Conservation (phyloP, 2,113 vertebrate genomes). For the Takifugu bimaculatus region DNA sequence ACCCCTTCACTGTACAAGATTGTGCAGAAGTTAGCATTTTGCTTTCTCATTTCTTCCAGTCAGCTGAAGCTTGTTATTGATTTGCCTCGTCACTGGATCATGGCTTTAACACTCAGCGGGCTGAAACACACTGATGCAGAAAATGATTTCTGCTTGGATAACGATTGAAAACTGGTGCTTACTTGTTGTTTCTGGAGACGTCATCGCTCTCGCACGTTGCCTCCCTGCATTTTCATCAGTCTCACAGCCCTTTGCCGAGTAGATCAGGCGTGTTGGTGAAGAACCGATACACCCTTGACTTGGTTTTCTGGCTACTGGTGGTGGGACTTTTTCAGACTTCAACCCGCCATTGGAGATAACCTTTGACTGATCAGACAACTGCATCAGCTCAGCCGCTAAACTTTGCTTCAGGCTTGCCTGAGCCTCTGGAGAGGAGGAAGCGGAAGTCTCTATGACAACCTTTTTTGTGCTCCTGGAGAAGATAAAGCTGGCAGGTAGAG, state of each 20-base stretch:
- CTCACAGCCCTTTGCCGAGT: conserved; percentile 20
- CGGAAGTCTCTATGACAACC: conserved; percentile 79
- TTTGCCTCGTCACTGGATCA: conserved; percentile 10
- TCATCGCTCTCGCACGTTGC: conserved; percentile 53
- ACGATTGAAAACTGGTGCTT: not conserved
- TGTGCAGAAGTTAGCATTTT: conserved; percentile 26
- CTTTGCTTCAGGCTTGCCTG: conserved; percentile 81
- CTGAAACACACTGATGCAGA: not conserved
- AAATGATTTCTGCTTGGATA: not conserved
- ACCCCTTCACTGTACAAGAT: conserved; percentile 19
- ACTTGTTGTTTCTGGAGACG: conserved; percentile 54
- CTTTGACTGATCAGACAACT: conserved; percentile 77
- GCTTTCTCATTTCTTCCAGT: conserved; percentile 20
- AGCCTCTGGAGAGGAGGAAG: conserved; percentile 71
- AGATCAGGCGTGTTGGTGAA: conserved; percentile 22
- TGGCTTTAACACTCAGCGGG: conserved; percentile 16
- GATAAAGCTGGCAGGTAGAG: conserved; percentile 92
- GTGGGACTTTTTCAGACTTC: conserved; percentile 82
- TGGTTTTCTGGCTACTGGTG: conserved; percentile 93
- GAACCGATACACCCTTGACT: conserved; percentile 45
- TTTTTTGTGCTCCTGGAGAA: conserved; percentile 89
- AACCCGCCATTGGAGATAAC: conserved; percentile 53
- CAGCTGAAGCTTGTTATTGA: conserved; percentile 13
- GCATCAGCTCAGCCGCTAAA: conserved; percentile 83
- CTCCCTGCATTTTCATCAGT: conserved; percentile 51